Base-by-base conservation (phyloP, 2,888 invertebrate genomes). In the Dicroscelio sp. region DNA sequence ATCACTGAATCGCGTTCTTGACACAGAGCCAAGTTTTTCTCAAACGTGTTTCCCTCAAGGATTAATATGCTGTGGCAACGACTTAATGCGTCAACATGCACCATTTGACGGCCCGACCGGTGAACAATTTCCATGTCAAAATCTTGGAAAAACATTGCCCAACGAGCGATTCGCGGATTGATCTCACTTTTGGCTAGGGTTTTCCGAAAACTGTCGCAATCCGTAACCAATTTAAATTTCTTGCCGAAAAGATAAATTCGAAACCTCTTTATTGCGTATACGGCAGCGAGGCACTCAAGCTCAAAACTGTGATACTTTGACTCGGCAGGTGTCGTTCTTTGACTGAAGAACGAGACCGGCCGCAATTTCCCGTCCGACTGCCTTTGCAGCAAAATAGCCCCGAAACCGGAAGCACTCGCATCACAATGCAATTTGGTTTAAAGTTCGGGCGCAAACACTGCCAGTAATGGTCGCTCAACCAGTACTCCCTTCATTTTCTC, bases 361-460 rank as follows among this genome's bases (percentile, higher is more conserved):
- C 94, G 43, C 55, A 91, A 60, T 12, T 35, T 25, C 8, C 76
- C 67, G 23, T 90, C 92, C 12, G 17, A 67, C 63, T 96, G 94
- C 88, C 88, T 94, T 83, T 96, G 96, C 83, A 96, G 25, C 17
- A 96, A 86, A 27, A 96, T 95, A 0, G 94, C 94, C 0, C 95
- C 95, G 86, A 92, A 95, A 0, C 95, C 96, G 6, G 91, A 52
- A 6, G 92, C 52, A 82, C 95, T 95, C 8, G 95, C 96, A 91
- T 96, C 96, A 60, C 94, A 95, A 84, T 96, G 96, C 38, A 95
- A 86, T 86, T 96, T 94, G 12, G 95, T 96, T 69, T 95, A 93
- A 20, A 90, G 33, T 0, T 78, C 23, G 0, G 93, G 91, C 0
- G 89, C 87, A 84, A 79, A 92, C 20, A 93, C 91, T 0, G 92